Percentiles rank a stretch among this genome's conserved stretches.
These are phyloP conservation scores for Chloroceryle aenea DNA, from an alignment of 2,113 vertebrate species.

Conservation along the genomic window DNA sequence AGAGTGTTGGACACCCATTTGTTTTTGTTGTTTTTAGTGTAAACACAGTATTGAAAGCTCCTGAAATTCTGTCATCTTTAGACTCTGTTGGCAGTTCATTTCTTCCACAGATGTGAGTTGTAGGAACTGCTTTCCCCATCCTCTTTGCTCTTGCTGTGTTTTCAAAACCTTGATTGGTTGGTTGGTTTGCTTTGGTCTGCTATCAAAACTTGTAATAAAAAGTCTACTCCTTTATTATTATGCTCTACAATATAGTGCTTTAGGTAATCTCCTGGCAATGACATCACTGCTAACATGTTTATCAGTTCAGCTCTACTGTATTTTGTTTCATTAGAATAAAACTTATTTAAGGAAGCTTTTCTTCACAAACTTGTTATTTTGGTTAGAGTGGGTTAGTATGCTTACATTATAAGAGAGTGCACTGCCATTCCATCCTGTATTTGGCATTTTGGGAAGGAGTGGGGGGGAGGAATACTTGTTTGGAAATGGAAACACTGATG, in stretches of 20 bases:
- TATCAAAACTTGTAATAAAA: background rate
- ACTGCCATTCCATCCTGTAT: background rate
- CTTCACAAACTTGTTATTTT: background rate
- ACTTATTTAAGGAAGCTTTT: background rate
- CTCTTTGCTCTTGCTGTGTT: background rate
- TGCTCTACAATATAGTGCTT: rapidly evolving
- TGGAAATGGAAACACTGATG: background rate
- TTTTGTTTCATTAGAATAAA: background rate
- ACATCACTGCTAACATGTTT: background rate
- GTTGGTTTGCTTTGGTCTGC: background rate
- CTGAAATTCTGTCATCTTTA: background rate
- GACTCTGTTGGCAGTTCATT: background rate
- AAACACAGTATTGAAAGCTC: background rate
- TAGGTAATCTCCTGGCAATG: background rate
- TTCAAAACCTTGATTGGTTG: background rate
- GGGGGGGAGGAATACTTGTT: background rate
- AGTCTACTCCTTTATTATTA: background rate
- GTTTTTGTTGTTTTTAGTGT: background rate
- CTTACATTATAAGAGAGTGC: background rate
- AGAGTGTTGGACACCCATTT: background rate
- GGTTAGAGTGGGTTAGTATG: background rate
- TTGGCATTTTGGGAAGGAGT: background rate
- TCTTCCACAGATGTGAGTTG: background rate
- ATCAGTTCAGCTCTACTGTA: background rate
- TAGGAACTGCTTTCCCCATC: background rate